A percentile compares a stretch with the other conserved stretches of the same genome.
Evolutionary conservation across 2,888 invertebrate genomes (phyloP).

Genomic region (Liopterus haemorrhoidalis): DNA sequence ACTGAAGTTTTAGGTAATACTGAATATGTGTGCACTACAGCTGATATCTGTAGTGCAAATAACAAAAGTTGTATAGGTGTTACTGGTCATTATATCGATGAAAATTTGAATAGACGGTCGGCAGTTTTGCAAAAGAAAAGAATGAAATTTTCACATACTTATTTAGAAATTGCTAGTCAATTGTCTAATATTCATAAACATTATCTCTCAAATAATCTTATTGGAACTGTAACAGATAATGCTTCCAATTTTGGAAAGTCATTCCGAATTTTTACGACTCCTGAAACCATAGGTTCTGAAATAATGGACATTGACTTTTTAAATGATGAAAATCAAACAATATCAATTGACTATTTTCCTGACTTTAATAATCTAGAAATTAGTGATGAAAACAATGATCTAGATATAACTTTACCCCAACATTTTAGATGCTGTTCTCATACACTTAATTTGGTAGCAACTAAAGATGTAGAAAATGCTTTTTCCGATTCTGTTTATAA

Average conservation of each 20-base stretch:
- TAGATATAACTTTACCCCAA: background rate
- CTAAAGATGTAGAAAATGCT: constrained; percentile 5
- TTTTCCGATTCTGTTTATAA: background rate
- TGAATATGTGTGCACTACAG: constrained; percentile 1
- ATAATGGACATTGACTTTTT: background rate
- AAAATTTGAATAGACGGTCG: constrained; percentile 1
- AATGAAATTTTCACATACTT: background rate
- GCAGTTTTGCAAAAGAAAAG: background rate
- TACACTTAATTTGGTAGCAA: constrained; percentile 12
- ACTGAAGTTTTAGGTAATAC: background rate
- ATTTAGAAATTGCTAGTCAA: constrained; percentile 1
- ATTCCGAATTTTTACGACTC: background rate
- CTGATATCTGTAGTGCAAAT: constrained; percentile 1
- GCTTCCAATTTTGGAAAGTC: constrained; percentile 4
- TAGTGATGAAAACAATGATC: background rate
- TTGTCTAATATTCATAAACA: constrained; percentile 1
- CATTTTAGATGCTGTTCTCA: constrained; percentile 1
- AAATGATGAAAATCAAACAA: background rate
- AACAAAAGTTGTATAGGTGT: constrained; percentile 2
- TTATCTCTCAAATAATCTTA: background rate
- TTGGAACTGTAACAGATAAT: background rate
- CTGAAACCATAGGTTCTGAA: background rate
- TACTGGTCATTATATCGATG: constrained; percentile 1
- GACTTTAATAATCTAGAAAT: background rate
- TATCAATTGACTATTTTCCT: background rate